phyloP scores from a whole-genome alignment of 1,140 invertebrate species.

The Hylaeus volcanicus region DNA sequence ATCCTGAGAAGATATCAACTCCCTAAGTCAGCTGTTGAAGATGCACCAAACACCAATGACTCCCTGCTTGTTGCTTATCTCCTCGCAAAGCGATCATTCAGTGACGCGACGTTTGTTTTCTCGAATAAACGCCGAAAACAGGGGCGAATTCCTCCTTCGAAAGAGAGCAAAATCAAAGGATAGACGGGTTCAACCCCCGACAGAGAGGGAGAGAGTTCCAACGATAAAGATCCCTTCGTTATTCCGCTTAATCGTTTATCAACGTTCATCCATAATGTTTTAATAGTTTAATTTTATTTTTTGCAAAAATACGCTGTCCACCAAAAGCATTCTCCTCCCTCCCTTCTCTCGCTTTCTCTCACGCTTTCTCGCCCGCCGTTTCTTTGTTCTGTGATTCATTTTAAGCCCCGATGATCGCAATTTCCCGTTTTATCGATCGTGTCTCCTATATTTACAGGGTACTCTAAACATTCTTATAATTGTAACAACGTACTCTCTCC shows the following conservation, averaged over 20 bases:
- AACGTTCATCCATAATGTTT: constrained; percentile 6
- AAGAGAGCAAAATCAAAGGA: background rate
- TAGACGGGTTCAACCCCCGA: background rate
- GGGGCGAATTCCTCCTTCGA: background rate
- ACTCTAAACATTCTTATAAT: background rate
- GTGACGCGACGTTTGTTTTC: background rate
- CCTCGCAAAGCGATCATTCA: background rate
- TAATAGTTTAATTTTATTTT: background rate
- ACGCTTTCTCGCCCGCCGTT: constrained; percentile 20
- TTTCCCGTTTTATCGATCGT: background rate
- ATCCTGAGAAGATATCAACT: too few species aligned
- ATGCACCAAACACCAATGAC: too few species aligned
- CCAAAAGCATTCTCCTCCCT: constrained; percentile 4
- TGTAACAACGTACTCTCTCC: background rate
- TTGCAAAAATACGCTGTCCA: constrained; percentile 53
- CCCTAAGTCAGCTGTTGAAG: too few species aligned
- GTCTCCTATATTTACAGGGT: constrained; percentile 34
- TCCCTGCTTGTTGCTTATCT: background rate
- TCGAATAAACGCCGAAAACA: background rate
- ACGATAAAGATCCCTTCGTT: constrained; percentile 12
- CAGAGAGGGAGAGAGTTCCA: constrained; percentile 28
- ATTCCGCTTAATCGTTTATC: constrained; percentile 7
- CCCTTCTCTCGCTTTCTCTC: constrained; percentile 12
- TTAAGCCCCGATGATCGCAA: background rate
- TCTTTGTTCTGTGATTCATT: constrained; percentile 24